Base-by-base conservation (phyloP, 2,797 vertebrate genomes). In the Acanthurus leucopareius region DNA sequence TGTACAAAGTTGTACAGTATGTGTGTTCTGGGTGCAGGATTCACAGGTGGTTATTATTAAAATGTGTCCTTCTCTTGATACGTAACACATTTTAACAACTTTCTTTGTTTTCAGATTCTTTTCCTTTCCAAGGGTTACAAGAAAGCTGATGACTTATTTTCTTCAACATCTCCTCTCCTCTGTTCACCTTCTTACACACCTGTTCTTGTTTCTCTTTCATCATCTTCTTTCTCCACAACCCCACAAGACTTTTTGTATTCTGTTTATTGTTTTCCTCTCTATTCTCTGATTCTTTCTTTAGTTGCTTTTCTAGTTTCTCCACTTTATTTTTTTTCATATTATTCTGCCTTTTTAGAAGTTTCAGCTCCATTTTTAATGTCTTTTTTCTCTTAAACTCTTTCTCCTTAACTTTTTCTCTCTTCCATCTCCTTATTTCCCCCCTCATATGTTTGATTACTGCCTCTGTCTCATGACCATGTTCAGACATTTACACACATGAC, bases 11-110 rank as follows among this genome's bases (percentile, higher is more conserved):
- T 49, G 40, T 40, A 58, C 56, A 59, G 59, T 73, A 15, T 67
- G 54, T 75, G 70, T 83, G 54, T 63, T 73, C 68, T 58, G 64
- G 7, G n/a, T 19, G 64, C 49, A 56, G 32, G 58, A 62, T 61
- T 47, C 63, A 69, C 62, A 51, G 54, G 71, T 61, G 61, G 56
- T 25, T 25, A 25, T 56, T 59, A 61, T 59, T n/a, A 69, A 82
- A 82, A 83, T 81, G 28, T 88, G 86, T 83, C 82, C 89, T 93
- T 93, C 83, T 86, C 87, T 85, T 52, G 82, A 86, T 49, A n/a
- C 2, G 8, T 62, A 40, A 75, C 70, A 42, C 72, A 76, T 87
- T 81, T 73, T 61, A 81, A 63, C 84, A 89, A 69, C 64, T 25
- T 25, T 25, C 25, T 25, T 25, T 25, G 25, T 40, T 40, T 40